These are phyloP conservation scores for Anorthoa munda DNA, from an alignment of 2,888 invertebrate species.

Conservation along the genomic window DNA sequence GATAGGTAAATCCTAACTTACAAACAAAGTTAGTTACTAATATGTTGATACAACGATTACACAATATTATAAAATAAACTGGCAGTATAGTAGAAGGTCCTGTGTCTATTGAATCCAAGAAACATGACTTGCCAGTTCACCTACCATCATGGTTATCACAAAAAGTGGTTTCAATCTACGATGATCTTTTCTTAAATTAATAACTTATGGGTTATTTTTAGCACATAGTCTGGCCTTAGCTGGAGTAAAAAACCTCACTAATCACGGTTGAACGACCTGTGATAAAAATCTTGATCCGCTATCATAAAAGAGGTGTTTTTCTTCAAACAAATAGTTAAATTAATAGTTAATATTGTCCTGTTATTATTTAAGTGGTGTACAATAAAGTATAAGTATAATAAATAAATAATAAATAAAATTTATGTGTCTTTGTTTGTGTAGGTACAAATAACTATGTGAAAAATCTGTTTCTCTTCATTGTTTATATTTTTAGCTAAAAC, in stretches of 20 bases:
- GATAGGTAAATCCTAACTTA: too few species aligned
- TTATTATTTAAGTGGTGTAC: too few species aligned
- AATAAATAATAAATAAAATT: too few species aligned
- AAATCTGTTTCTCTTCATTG: background rate
- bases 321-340: background rate
- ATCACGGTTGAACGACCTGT: background rate
- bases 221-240: background rate
- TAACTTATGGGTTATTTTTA: background rate
- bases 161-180: background rate
- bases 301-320: background rate
- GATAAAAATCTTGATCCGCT: background rate
- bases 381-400: too few species aligned
- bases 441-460: background rate
- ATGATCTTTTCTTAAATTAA: background rate
- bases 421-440: background rate
- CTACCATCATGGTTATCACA: background rate
- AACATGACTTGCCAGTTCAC: background rate
- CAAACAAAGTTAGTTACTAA: too few species aligned
- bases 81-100: background rate
- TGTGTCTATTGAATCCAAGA: background rate
- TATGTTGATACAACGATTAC: too few species aligned
- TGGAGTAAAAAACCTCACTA: background rate
- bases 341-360: too few species aligned
- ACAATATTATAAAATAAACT: background rate
- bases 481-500: background rate